Base-by-base conservation (phyloP, 2,113 vertebrate genomes). In the Podarcis raffonei region DNA sequence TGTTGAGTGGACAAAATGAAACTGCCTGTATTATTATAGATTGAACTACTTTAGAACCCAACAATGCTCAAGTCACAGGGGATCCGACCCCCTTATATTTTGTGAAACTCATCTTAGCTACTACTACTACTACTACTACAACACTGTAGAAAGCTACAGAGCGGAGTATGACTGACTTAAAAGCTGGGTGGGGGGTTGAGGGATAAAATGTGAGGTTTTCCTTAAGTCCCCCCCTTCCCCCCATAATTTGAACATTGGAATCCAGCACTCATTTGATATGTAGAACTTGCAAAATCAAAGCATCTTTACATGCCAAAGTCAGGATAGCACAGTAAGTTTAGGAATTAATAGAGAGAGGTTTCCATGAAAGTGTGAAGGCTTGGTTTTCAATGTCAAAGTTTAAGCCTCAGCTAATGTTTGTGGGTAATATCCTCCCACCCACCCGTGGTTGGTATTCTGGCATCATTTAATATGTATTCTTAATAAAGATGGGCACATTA, bases 391-490 rank as follows among this genome's bases (percentile, higher is more conserved):
- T n/a, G 42, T 39, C 35, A 37, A 1, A 84, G 20, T 12, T 78
- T 81, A 79, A 81, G 77, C 48, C 57, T 39, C n/a, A 76, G 89
- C 59, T 82, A 68, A 65, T 87, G 92, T 37, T 57, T 81, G 5
- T 78, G 0, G 32, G 74, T 91, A 37, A 87, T 80, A 15, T 23
- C 22, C 42, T 42, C 88, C 82, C 83, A 91, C 81, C 48, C 11
- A 0, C 48, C 48, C 37, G 16, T 68, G 6, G 68, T 57, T 22
- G 42, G 16, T 83, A 23, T 9, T 82, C 87, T 86, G 48, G 85
- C 39, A 76, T 81, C 25, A 82, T 84, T 83, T 91, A 87, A 92
- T 94, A 81, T 87, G 84, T 80, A 88, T 89, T 69, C 39, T 5
- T 75, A 74, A 76, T 87, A 82, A 72, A 89, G 48, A 90, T 87